phyloP scores from a whole-genome alignment of 2,888 invertebrate genomes.

The Corythucha ciliata region DNA sequence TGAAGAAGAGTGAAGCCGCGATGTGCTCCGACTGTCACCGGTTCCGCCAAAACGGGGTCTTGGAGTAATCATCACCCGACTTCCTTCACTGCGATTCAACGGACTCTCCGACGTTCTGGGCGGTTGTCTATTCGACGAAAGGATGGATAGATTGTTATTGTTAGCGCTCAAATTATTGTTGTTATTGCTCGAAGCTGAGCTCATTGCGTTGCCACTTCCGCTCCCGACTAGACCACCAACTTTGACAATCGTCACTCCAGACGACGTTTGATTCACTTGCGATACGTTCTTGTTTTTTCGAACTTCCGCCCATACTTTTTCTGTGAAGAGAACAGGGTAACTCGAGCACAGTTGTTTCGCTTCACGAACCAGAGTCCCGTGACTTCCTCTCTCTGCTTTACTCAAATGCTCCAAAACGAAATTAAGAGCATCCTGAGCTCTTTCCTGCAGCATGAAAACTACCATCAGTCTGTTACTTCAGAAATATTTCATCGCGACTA shows the following conservation, averaged over 20 bases:
- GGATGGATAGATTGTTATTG: constrained; percentile 25
- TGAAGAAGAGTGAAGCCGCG: constrained; percentile 58
- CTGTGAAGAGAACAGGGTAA: constrained; percentile 70
- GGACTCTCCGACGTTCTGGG: constrained; percentile 25
- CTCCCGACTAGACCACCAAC: constrained; percentile 47
- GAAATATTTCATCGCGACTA: background rate
- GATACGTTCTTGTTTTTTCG: constrained; percentile 39
- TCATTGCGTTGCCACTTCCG: too few species aligned
- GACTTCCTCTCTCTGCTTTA: constrained; percentile 59
- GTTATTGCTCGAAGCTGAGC: constrained; percentile 26
- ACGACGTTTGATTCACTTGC: constrained; percentile 60
- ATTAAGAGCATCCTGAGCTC: constrained; percentile 70
- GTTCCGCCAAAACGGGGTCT: constrained; percentile 42
- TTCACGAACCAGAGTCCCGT: constrained; percentile 66
- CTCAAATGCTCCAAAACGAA: constrained; percentile 68
- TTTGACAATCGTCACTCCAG: constrained; percentile 71
- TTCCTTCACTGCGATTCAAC: constrained; percentile 33
- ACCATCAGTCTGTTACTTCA: background rate
- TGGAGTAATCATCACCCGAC: constrained; percentile 34
- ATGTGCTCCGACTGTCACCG: constrained; percentile 69
- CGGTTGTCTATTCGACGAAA: too few species aligned
- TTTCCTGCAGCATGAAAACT: constrained; percentile 47
- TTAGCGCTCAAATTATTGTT: constrained; percentile 28
- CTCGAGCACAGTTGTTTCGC: constrained; percentile 71
- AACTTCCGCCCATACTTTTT: constrained; percentile 65